Base-by-base conservation (phyloP, 2,888 invertebrate species). In the Lumbricus terrestris region DNA sequence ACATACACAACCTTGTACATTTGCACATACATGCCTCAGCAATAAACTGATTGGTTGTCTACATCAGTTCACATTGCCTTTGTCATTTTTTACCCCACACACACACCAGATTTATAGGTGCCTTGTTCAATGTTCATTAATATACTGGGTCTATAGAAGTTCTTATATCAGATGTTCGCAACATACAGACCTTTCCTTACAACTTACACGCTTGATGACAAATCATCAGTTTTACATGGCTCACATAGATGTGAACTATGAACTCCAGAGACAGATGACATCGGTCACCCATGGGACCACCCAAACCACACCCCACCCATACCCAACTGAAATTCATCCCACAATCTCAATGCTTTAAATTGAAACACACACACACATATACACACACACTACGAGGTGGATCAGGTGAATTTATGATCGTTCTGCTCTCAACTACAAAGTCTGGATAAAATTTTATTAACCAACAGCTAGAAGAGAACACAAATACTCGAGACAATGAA, bases 371-470 rank as follows among this genome's bases (percentile, higher is more conserved):
- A 11, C 29, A n/a, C n/a, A n/a, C 2, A 69, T 8, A n/a, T 69
- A 15, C 8, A 40, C 6, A 15, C 8, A 40, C 15, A 15, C 6
- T 6, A 6, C 40, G 15, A 40, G 69, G n/a, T n/a, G 29, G 11
- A 1, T 69, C 29, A 5, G 69, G 69, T 69, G 69, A 69, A n/a
- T 69, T n/a, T 11, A n/a, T 69, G 69, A 69, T 69, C 69, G 69
- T n/a, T 69, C 69, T n/a, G 69, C n/a, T n/a, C 29, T 8, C 29
- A 69, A 69, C 69, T 69, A 69, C 69, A 69, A 69, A n/a, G n/a
- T n/a, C 69, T 69, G 69, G 69, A 69, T 69, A 69, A 69, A 69
- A 69, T 69, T 69, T 69, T 69, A 69, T 69, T 69, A 69, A 69
- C 69, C 69, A 69, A 69, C 69, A 69, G 69, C 69, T 29, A 69